These are phyloP conservation scores for Malaclemys terrapin DNA, from an alignment of 2,113 vertebrate species.

Conservation along the genomic window DNA sequence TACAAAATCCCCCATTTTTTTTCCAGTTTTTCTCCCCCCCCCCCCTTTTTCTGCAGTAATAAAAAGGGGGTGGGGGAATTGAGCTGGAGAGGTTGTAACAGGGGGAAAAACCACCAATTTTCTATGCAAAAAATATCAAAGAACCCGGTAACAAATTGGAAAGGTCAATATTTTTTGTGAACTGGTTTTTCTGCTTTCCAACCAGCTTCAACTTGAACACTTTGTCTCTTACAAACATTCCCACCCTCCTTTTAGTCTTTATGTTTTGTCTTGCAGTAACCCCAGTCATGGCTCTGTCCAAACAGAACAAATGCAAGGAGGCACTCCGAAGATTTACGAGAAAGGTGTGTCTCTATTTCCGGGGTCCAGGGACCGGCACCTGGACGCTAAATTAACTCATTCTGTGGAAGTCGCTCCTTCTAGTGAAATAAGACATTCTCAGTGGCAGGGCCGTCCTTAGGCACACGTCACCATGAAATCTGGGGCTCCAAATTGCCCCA, in stretches of 20 bases:
- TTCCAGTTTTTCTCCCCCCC: not conserved
- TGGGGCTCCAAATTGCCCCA: too few relatives aligned
- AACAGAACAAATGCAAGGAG: not conserved
- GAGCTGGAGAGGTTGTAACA: not conserved
- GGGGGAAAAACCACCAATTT: not conserved
- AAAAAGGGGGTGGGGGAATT: not conserved
- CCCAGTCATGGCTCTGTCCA: too few relatives aligned
- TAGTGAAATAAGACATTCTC: not conserved
- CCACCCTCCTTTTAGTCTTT: not conserved
- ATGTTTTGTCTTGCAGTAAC: not conserved
- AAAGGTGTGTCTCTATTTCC: not conserved
- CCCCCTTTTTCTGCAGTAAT: not conserved
- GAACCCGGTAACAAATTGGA: not conserved
- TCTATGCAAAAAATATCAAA: not conserved
- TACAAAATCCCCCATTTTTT: not conserved
- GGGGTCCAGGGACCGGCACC: not conserved
- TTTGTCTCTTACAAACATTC: not conserved
- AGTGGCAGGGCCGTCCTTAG: too few relatives aligned
- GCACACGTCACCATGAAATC: too few relatives aligned
- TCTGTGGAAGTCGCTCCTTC: not conserved
- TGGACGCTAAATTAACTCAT: not conserved
- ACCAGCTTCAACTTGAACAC: not conserved
- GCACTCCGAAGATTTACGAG: not conserved
- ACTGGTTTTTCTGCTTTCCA: not conserved
- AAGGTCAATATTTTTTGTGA: not conserved